Evolutionary conservation across 2,888 invertebrate genomes (phyloP).

Genomic region (Mycalesis mineus): DNA sequence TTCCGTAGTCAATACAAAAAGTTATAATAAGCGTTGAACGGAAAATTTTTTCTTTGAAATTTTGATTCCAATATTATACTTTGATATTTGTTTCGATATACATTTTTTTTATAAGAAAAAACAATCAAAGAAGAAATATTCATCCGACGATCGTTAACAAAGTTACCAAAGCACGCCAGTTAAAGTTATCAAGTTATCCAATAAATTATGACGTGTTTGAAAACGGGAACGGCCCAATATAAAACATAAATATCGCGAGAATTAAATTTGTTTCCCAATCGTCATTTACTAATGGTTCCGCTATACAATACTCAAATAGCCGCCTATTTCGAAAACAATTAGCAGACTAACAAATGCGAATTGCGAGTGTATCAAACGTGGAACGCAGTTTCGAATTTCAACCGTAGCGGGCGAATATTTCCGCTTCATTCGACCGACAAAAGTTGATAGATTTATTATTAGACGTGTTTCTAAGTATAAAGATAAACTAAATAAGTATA

Average conservation of each 20-base stretch:
- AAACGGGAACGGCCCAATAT: not conserved
- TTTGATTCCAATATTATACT: not conserved
- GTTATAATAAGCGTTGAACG: not conserved
- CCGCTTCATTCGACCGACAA: not conserved
- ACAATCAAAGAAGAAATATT: not conserved
- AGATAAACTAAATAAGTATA: no score
- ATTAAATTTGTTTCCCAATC: slow-evolving; percentile 12
- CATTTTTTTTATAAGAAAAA: not conserved
- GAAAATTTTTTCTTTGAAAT: not conserved
- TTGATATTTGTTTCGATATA: not conserved
- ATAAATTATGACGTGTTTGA: not conserved
- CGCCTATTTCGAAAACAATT: slow-evolving; percentile 43
- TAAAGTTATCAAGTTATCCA: not conserved
- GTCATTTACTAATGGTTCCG: slow-evolving; percentile 14
- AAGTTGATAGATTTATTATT: not conserved
- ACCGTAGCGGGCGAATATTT: slow-evolving; percentile 12
- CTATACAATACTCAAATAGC: slow-evolving; percentile 24
- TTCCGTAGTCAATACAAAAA: no score
- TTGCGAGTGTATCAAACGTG: slow-evolving; percentile 47
- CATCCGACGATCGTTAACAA: not conserved
- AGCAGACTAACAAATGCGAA: slow-evolving; percentile 39
- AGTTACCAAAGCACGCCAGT: not conserved
- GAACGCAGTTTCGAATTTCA: slow-evolving; percentile 43
- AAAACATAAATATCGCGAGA: slow-evolving; percentile 3
- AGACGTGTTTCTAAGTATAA: no score